Conservation (phyloP, 2,113 vertebrate genomes). For the Tretioscincus oriximinensis region DNA sequence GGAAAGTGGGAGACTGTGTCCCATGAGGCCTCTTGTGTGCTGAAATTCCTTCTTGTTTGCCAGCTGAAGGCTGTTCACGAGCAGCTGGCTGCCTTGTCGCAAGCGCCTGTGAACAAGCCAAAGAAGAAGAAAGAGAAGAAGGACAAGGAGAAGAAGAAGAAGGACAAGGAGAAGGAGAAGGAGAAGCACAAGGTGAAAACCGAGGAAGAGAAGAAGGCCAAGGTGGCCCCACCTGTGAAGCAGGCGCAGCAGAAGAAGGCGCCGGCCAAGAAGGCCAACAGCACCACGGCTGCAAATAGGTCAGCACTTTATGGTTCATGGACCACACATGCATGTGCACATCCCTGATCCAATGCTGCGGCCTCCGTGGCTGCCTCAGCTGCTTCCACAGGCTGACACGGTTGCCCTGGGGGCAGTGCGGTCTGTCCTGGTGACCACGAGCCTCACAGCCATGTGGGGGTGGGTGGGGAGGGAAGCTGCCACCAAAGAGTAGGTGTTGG, state of each 20-base stretch:
- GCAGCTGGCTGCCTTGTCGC: conserved; percentile 86
- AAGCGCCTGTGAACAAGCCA: conserved; percentile 86
- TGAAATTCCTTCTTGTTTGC: conserved; percentile 5
- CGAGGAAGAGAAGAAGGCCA: conserved; percentile 90
- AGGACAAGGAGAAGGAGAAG: conserved; percentile 80
- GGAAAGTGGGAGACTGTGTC: too few species aligned
- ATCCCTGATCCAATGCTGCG: background rate
- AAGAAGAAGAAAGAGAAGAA: conserved; percentile 94
- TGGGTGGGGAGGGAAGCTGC: too few species aligned
- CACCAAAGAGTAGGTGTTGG: too few species aligned
- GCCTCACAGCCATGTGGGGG: too few species aligned
- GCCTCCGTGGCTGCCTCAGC: too few species aligned
- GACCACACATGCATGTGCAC: too few species aligned
- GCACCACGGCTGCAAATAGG: conserved; percentile 75
- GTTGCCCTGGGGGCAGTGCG: too few species aligned
- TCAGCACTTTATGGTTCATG: conserved; percentile 3
- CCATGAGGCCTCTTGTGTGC: background rate
- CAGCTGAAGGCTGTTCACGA: conserved; percentile 89
- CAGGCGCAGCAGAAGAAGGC: conserved; percentile 85
- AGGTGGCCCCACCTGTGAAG: conserved; percentile 79
- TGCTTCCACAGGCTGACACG: too few species aligned
- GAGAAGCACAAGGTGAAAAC: conserved; percentile 77
- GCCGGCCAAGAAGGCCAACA: conserved; percentile 87
- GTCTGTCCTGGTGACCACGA: too few species aligned
- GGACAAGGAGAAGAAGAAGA: conserved; percentile 83